phyloP scores from a whole-genome alignment of 2,113 vertebrate species.

The Cyprinus carpio region DNA sequence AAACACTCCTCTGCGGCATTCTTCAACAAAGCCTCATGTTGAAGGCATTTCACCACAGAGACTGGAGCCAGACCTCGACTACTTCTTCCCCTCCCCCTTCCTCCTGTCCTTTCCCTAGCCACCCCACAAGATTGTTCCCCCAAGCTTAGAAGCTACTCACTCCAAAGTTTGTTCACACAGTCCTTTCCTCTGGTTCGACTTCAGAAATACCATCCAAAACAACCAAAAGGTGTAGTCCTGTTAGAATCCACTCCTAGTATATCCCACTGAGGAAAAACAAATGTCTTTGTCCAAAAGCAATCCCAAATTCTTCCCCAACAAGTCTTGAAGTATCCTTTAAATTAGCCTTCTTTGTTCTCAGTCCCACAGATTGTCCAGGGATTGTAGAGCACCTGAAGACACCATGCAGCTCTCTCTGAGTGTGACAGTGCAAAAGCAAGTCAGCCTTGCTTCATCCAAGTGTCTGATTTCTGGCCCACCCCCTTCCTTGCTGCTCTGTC shows the following conservation, averaged over 20 bases:
- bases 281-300: neutral
- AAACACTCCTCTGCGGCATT: conserved; percentile 38
- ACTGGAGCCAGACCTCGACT: conserved; percentile 48
- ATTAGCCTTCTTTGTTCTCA: neutral
- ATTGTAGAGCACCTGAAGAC: conserved; percentile 32
- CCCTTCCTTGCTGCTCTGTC: conserved; percentile 22
- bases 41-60: conserved; percentile 63
- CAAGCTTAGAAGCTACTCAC: conserved; percentile 54
- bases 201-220: conserved; percentile 8
- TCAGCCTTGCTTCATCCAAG: conserved; percentile 28
- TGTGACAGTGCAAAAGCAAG: conserved; percentile 43
- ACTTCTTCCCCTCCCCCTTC: conserved; percentile 69
- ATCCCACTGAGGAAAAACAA: neutral
- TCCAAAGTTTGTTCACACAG: conserved; percentile 35
- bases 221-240: neutral
- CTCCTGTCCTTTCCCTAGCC: conserved; percentile 26
- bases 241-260: conserved; percentile 13
- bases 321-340: conserved; percentile 31
- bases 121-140: conserved; percentile 37
- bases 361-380: conserved; percentile 22
- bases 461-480: conserved; percentile 55
- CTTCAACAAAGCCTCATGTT: conserved; percentile 52
- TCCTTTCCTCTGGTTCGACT: conserved; percentile 24
- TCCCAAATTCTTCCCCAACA: neutral
- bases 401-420: conserved; percentile 32